Base-by-base conservation (phyloP, 2,888 invertebrate species). In the Philereme vetulata region DNA sequence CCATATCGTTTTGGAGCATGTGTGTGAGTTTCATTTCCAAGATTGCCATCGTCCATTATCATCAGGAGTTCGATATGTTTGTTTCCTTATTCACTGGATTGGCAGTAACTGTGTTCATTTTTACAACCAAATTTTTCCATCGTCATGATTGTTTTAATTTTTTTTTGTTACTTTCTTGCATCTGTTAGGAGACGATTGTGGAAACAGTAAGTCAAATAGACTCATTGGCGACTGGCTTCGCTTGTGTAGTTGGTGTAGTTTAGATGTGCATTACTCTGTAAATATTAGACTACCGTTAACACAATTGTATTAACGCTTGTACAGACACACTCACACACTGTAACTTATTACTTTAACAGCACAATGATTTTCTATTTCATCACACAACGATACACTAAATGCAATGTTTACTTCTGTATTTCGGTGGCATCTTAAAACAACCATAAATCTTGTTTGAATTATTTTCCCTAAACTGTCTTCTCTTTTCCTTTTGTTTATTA, bases 101-200 rank as follows among this genome's bases (percentile, higher is more conserved):
- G 87, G 85, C 80, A 72, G 74, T 69, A 56, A 71, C 50, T 70
- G 63, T 73, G 69, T 76, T 80, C 70, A 66, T 76, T 75, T 76
- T 75, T 77, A 62, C 68, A 62, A 74, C 67, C 67, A 75, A 62
- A 86, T 84, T 84, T 80, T 80, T 62, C 74, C 88, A 89, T 83
- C 83, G 67, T 73, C 88, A 86, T 84, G 72, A 81, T 85, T 85
- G 84, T 86, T 86, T 86, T 84, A 83, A 86, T 88, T 88, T 75
- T 78, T 83, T 87, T 90, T 84, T 88, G 85, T 90, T 90, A 86
- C 84, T 82, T 88, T 88, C 89, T 90, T 87, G 92, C 92, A 90
- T 91, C 92, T 88, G 90, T 89, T 92, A 92, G 92, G 90, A 91
- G 92, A 92, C 89, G 91, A 75, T 91, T 92, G 85, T 92, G 91